Base-by-base conservation (phyloP, 2,113 vertebrate species). In the Psilopogon haemacephalus region DNA sequence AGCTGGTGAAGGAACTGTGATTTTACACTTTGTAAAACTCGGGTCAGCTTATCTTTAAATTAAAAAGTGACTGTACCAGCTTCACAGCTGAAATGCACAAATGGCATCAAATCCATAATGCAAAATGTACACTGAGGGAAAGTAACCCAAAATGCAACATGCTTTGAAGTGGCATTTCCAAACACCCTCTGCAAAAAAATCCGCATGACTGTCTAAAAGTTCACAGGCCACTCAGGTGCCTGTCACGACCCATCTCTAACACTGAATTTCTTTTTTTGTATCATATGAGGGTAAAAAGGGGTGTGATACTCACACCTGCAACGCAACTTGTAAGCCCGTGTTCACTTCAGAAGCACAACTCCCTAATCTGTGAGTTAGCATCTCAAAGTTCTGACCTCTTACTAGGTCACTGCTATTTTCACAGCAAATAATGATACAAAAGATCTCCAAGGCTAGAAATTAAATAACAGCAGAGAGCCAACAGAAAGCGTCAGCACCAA, bases 321-420 rank as follows among this genome's bases (percentile, higher is more conserved):
- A 11, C 2, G 11, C 54, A 73, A 27, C 8, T 64, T 8, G 0
- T 17, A 26, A 48, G 60, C 7, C 42, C 42, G 1, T 2, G 15
- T 12, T 20, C 32, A 32, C 23, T 55, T 30, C 16, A 26, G 21
- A 10, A 50, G 52, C 69, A 16, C 35, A 23, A 17, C 17, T 23
- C 52, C 8, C 10, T 16, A 6, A 48, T 28, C 37, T 10, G 15
- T 2, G 28, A 84, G 38, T 33, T 38, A 27, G 15, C 23, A 21
- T 23, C 37, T 10, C 27, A 4, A 3, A 2, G 18, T 33, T 46
- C 69, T 71, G 52, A 26, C 18, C 52, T 20, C 24, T 11, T 48
- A 4, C 10, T 20, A 62, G 59, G 52, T 50, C 86, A 72, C 27
- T 13, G 46, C 73, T 87, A 56, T 84, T 65, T 86, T 86, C 79